Conservation (phyloP, 2,113 vertebrate genomes). For the Poicephalus gulielmi region DNA sequence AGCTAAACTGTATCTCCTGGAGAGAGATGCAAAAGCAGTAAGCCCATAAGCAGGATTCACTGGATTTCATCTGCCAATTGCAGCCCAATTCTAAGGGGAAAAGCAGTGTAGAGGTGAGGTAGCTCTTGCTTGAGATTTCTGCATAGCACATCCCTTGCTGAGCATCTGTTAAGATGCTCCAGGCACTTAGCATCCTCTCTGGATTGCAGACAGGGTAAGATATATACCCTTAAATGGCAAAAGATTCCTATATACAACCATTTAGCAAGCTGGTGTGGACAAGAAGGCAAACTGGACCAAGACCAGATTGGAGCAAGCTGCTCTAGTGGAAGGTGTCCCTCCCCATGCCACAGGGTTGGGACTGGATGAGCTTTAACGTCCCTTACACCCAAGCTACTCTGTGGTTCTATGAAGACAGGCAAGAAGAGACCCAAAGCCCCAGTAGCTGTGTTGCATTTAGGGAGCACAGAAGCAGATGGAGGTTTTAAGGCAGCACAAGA, state of each 20-base stretch:
- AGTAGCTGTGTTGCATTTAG: background rate
- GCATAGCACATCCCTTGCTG: background rate
- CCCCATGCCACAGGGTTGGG: background rate
- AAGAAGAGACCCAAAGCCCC: background rate
- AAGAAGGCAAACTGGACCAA: background rate
- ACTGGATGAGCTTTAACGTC: background rate
- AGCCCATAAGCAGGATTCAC: background rate
- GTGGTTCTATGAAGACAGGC: background rate
- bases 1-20: background rate
- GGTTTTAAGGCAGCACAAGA: background rate
- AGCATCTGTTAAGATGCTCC: background rate
- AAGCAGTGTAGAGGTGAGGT: background rate
- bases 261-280: background rate
- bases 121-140: background rate
- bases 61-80: background rate
- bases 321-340: background rate
- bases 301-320: background rate
- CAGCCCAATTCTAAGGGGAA: background rate
- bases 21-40: background rate
- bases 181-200: background rate
- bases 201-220: background rate
- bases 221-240: background rate
- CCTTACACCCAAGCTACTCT: background rate
- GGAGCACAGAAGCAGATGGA: background rate
- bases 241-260: no score